Evolutionary conservation across 2,113 vertebrate genomes (phyloP).

Genomic region (Motacilla alba): DNA sequence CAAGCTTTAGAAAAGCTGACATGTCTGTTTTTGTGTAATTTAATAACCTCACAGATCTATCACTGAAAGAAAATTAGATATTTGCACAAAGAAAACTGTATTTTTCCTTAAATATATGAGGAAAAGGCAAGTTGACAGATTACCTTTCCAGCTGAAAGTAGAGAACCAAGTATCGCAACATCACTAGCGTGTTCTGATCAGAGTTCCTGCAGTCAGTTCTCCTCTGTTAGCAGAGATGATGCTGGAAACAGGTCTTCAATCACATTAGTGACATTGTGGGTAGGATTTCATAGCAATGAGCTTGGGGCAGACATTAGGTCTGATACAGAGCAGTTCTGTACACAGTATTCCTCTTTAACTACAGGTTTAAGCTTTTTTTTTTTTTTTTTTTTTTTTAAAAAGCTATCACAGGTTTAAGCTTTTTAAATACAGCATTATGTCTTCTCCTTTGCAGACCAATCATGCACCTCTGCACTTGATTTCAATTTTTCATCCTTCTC

Average conservation of each 20-base stretch:
- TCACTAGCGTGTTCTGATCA: neutral
- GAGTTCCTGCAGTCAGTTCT: neutral
- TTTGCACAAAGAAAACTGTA: neutral
- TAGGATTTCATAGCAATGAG: neutral
- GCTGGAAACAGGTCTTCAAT: neutral
- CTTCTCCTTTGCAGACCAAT: neutral
- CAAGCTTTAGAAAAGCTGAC: conserved; percentile 64
- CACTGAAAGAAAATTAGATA: conserved; percentile 72
- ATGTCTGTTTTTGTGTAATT: conserved; percentile 57
- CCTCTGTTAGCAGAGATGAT: neutral
- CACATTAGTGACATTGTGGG: neutral
- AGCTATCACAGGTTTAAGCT: neutral
- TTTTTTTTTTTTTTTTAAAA: neutral
- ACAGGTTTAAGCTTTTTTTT: neutral
- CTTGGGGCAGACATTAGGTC: neutral
- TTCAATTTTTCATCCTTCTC: neutral
- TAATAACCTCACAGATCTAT: conserved; percentile 43
- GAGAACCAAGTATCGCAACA: neutral
- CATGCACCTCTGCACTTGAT: neutral
- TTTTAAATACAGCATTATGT: neutral
- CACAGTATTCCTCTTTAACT: neutral
- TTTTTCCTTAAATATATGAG: conserved; percentile 6
- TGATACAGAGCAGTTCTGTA: neutral
- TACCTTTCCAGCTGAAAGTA: neutral
- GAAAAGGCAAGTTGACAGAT: neutral